Conservation (phyloP, 2,888 invertebrate species). For the Lucinisca nassula region DNA sequence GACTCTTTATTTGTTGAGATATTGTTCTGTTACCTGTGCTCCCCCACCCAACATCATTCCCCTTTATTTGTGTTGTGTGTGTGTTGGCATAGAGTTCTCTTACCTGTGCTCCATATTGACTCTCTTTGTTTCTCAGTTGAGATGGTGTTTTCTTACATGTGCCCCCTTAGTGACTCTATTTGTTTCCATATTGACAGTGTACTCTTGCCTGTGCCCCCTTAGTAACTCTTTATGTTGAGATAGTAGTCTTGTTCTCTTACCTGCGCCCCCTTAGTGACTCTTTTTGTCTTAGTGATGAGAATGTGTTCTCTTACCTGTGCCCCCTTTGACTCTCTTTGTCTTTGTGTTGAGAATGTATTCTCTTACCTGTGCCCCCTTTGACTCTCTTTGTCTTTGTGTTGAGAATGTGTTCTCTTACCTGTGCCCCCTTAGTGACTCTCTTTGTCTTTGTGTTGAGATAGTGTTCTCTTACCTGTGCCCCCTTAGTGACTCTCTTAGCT, state of each 20-base stretch:
- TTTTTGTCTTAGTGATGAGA: constrained; percentile 93
- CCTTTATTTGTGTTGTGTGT: no score
- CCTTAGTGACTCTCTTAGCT: constrained; percentile 95
- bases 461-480: constrained; percentile 96
- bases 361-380: constrained; percentile 95
- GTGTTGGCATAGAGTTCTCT: no score
- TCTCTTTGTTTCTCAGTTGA: no score
- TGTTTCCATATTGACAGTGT: no score
- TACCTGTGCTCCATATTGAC: no score
- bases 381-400: constrained; percentile 95
- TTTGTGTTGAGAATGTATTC: constrained; percentile 96
- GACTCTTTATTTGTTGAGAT: no score
- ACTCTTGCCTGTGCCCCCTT: no score
- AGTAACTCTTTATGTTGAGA: constrained; percentile 95
- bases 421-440: constrained; percentile 95
- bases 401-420: constrained; percentile 91
- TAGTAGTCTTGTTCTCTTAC: no score
- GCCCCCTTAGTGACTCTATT: constrained; percentile 96
- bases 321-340: constrained; percentile 96
- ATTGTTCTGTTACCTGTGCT: no score
- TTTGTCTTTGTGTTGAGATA: constrained; percentile 95
- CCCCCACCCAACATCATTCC: no score
- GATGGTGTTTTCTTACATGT: no score
- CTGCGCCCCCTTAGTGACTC: no score
- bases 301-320: constrained; percentile 96